Conservation (phyloP, 2,888 invertebrate genomes). For the Exocentrus adspersus region DNA sequence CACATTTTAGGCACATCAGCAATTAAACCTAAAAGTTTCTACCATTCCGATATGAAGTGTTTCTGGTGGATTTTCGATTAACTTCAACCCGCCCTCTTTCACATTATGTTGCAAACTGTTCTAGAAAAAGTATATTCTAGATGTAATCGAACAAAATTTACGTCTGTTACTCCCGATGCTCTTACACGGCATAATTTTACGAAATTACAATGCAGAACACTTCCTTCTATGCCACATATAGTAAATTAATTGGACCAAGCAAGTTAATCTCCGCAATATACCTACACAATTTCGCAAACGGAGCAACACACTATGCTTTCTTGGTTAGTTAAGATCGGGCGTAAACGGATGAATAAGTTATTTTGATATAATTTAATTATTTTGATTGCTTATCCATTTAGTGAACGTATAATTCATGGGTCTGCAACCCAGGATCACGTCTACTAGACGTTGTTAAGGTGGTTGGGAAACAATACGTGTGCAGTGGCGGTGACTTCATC, state of each 20-base stretch:
- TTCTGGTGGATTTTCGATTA: too few species aligned
- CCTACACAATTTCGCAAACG: not conserved
- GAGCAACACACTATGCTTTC: not conserved
- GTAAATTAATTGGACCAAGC: not conserved
- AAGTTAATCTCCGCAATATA: not conserved
- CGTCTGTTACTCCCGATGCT: not conserved
- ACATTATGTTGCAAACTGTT: too few species aligned
- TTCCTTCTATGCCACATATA: not conserved
- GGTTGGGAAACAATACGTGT: not conserved
- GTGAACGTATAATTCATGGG: constrained; percentile 1
- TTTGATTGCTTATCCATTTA: not conserved
- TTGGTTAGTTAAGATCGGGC: not conserved
- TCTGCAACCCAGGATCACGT: not conserved
- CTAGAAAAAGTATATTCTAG: not conserved
- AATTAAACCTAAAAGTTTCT: too few species aligned
- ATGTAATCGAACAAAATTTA: not conserved
- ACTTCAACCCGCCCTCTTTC: too few species aligned
- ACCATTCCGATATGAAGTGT: too few species aligned
- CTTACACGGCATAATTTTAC: not conserved
- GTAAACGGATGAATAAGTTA: not conserved
- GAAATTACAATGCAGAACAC: not conserved
- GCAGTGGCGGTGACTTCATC: not conserved
- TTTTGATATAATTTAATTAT: not conserved
- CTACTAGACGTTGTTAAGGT: not conserved
- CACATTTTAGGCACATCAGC: too few species aligned